phyloP scores from a whole-genome alignment of 2,797 vertebrate species.

The Pteronotus mesoamericanus region DNA sequence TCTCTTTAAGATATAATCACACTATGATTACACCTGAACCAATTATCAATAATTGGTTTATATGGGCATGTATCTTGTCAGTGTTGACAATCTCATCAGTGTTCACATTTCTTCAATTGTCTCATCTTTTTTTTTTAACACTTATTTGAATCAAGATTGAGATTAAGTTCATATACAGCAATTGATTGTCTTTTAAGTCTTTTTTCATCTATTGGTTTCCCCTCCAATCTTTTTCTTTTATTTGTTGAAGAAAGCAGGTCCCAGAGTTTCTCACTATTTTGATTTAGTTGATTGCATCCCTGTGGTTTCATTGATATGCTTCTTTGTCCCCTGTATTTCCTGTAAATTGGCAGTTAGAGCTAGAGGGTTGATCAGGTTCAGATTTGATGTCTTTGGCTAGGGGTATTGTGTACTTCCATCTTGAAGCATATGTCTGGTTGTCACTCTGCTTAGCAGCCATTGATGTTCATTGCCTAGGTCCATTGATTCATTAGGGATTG shows the following conservation, averaged over 20 bases:
- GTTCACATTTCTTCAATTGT: not conserved
- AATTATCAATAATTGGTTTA: constrained; percentile 21
- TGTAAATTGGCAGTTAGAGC: constrained; percentile 9
- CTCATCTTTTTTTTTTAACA: not conserved
- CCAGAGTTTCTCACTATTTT: not conserved
- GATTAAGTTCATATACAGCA: not conserved
- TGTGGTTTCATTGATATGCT: not conserved
- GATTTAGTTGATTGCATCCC: not conserved
- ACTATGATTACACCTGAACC: not conserved
- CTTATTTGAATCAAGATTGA: constrained; percentile 15
- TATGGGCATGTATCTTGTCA: not conserved
- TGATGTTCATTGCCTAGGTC: not conserved
- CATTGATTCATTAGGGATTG: constrained; percentile 1
- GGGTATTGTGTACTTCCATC: not conserved
- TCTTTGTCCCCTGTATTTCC: constrained; percentile 26
- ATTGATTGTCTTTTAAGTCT: constrained; percentile 20
- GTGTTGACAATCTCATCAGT: not conserved
- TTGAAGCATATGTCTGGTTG: not conserved
- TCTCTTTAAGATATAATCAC: not conserved
- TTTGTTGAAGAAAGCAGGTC: not conserved
- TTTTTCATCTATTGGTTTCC: constrained; percentile 21
- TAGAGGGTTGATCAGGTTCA: not conserved
- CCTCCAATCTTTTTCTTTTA: not conserved
- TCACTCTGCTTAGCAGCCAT: not conserved
- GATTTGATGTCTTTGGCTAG: not conserved